Conservation (phyloP, 1,140 invertebrate genomes). For the Papilio helenus region DNA sequence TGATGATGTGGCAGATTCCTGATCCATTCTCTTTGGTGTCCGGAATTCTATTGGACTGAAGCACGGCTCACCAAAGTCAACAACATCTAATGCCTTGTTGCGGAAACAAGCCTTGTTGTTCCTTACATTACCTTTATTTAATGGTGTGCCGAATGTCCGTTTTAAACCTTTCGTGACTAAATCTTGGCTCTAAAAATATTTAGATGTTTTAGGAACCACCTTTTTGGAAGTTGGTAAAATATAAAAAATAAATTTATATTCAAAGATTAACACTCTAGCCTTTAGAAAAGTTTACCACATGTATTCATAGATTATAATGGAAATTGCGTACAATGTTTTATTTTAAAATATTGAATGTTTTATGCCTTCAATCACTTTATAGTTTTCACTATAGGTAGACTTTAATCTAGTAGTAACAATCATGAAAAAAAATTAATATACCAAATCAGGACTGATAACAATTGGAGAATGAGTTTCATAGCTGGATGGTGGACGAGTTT, state of each 20-base stretch:
- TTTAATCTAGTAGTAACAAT: no score
- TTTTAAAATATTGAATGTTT: no score
- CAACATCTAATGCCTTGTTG: conserved; percentile 70
- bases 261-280: no score
- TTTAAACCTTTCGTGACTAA: conserved; percentile 70
- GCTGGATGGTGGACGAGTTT: conserved; percentile 59
- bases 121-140: conserved; percentile 49
- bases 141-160: conserved; percentile 72
- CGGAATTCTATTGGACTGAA: conserved; percentile 71
- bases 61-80: conserved; percentile 66
- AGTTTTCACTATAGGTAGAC: no score
- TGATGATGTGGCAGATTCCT: conserved; percentile 56
- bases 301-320: no score
- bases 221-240: no score
- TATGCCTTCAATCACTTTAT: no score
- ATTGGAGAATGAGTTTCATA: conserved; percentile 68
- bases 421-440: conserved; percentile 44
- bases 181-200: conserved; percentile 59
- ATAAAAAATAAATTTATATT: no score
- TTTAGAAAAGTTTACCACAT: no score
- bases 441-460: conserved; percentile 69
- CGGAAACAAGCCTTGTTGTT: conserved; percentile 57
- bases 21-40: conserved; percentile 57
- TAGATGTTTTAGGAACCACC: no score
- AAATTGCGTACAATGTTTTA: no score